A percentile compares a stretch with the other conserved stretches of the same genome.
Evolutionary conservation across 2,888 invertebrate genomes (phyloP).

Genomic region (Scelioninae gen. 2): DNA sequence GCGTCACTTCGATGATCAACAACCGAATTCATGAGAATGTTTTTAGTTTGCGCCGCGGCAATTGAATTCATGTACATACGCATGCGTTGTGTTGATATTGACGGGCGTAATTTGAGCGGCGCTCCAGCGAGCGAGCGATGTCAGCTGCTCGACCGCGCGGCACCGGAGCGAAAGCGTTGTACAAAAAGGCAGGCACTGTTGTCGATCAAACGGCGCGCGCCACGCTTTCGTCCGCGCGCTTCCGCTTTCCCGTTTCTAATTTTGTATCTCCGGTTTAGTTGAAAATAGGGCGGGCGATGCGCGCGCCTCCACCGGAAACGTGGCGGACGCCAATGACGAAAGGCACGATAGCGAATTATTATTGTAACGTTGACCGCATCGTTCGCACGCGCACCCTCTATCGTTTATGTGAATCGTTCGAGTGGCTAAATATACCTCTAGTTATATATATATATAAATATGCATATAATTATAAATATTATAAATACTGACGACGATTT

Average conservation of each 20-base stretch:
- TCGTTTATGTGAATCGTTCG: conserved; percentile 37
- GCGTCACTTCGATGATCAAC: not conserved
- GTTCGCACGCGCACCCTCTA: conserved; percentile 36
- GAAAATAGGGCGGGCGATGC: not conserved
- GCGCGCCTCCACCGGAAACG: too few species aligned
- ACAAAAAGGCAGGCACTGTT: too few species aligned
- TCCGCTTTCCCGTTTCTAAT: conserved; percentile 4
- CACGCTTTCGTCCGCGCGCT: conserved; percentile 8
- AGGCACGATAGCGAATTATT: not conserved
- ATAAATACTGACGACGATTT: conserved; percentile 45
- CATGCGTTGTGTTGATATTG: conserved; percentile 9
- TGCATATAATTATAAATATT: conserved; percentile 47
- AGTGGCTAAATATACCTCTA: conserved; percentile 36
- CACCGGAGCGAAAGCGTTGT: not conserved
- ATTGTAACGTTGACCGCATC: not conserved
- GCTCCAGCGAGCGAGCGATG: not conserved
- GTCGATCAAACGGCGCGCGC: not conserved
- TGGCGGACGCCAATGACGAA: too few species aligned
- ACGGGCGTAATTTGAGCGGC: not conserved
- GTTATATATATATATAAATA: conserved; percentile 34
- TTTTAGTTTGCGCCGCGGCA: not conserved
- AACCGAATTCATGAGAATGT: not conserved
- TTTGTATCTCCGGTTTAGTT: conserved; percentile 22
- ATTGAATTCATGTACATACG: conserved; percentile 19
- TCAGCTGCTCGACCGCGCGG: not conserved